Evolutionary conservation across 1,140 invertebrate species (phyloP).

Genomic region (Penaeus indicus): DNA sequence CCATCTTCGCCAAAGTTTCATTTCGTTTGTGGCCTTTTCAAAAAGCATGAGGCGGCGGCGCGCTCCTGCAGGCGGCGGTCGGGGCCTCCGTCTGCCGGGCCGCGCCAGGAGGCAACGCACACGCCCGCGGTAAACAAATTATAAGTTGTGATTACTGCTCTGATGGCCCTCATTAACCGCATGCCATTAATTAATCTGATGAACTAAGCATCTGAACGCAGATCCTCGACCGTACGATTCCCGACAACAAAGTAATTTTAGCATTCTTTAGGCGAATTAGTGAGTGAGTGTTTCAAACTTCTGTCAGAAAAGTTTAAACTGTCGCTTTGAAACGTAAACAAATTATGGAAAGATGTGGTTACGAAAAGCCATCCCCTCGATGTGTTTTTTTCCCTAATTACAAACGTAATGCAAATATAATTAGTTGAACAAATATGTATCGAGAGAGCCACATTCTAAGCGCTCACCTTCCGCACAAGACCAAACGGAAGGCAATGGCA

Average conservation of each 20-base stretch:
- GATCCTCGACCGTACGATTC: conserved; percentile 13
- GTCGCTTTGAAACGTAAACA: conserved; percentile 64
- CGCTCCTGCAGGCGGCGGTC: too few relatives aligned
- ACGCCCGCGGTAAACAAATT: too few relatives aligned
- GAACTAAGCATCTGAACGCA: neutral
- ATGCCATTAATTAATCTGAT: neutral
- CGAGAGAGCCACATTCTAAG: too few relatives aligned
- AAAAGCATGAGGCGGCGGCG: neutral
- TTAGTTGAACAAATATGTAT: too few relatives aligned
- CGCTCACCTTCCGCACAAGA: too few relatives aligned
- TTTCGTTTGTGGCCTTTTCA: conserved; percentile 31
- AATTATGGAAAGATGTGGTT: conserved; percentile 60
- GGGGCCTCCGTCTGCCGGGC: too few relatives aligned
- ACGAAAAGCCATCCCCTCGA: conserved; percentile 50
- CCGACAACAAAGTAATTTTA: conserved; percentile 57
- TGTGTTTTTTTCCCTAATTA: conserved; percentile 21
- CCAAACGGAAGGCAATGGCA: too few relatives aligned
- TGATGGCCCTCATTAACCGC: too few relatives aligned
- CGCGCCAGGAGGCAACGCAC: too few relatives aligned
- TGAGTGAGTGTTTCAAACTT: conserved; percentile 58
- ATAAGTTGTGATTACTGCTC: too few relatives aligned
- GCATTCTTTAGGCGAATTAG: conserved; percentile 62
- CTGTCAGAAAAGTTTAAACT: conserved; percentile 61
- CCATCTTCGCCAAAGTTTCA: conserved; percentile 35
- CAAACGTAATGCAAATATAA: too few relatives aligned